Evolutionary conservation across 2,888 invertebrate genomes (phyloP).

Genomic region (Eudasyphora cyanicolor): DNA sequence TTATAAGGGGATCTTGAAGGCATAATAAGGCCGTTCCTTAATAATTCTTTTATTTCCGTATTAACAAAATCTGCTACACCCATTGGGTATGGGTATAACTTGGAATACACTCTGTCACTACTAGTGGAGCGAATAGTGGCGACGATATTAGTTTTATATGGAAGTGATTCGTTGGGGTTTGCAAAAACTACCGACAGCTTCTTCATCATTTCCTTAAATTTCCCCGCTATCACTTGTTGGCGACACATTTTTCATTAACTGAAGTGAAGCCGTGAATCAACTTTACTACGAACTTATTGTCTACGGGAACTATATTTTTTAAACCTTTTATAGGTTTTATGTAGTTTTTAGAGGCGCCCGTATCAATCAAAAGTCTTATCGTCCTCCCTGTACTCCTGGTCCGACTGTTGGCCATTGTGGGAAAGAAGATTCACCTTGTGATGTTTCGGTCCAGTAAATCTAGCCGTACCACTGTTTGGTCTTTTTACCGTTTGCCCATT

Average conservation of each 20-base stretch:
- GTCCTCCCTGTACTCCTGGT: no score
- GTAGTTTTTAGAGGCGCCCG: constrained; percentile 62
- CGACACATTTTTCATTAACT: constrained; percentile 32
- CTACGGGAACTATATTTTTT: constrained; percentile 32
- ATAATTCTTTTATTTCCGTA: constrained; percentile 15
- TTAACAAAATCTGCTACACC: constrained; percentile 42
- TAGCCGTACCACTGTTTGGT: no score
- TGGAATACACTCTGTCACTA: no score
- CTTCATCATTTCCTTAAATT: not conserved
- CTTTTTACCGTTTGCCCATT: no score
- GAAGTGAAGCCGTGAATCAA: constrained; percentile 45
- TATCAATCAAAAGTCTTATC: no score
- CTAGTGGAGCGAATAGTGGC: not conserved
- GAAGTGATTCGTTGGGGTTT: constrained; percentile 15
- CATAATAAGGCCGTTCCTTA: constrained; percentile 30
- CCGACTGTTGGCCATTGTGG: no score
- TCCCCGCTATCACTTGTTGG: not conserved
- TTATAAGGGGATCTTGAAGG: constrained; percentile 48
- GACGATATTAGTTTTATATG: not conserved
- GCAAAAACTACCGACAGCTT: constrained; percentile 17
- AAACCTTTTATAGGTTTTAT: constrained; percentile 46
- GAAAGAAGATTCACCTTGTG: no score
- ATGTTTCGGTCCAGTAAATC: no score
- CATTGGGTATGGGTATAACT: no score
- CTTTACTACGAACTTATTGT: constrained; percentile 30